phyloP scores from a whole-genome alignment of 2,797 vertebrate species.

The Gymnodraco acuticeps region DNA sequence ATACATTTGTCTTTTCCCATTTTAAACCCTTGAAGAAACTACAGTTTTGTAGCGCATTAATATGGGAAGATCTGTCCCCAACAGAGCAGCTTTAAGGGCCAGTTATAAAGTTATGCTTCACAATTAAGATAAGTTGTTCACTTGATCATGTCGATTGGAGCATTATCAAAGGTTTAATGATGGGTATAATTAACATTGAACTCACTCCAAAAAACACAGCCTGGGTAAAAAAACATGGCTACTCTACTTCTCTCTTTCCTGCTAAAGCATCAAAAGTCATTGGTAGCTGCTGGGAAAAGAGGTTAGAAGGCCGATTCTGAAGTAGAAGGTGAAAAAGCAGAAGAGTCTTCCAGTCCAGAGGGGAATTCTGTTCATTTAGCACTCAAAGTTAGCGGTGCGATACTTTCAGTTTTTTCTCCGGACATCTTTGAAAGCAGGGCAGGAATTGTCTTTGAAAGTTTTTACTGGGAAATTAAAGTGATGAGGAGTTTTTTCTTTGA shows the following conservation, averaged over 20 bases:
- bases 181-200: slow-evolving; percentile 69
- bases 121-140: slow-evolving; percentile 41
- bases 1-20: too few relatives aligned
- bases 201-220: slow-evolving; percentile 28
- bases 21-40: too few relatives aligned
- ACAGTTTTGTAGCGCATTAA: slow-evolving; percentile 22
- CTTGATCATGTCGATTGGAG: slow-evolving; percentile 49
- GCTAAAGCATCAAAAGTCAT: slow-evolving; percentile 39
- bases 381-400: slow-evolving; percentile 32
- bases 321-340: slow-evolving; percentile 16
- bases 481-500: slow-evolving; percentile 36
- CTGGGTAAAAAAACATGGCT: slow-evolving; percentile 18
- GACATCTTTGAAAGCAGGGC: slow-evolving; percentile 39
- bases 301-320: slow-evolving; percentile 45
- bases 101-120: slow-evolving; percentile 35
- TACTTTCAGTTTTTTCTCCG: slow-evolving; percentile 34
- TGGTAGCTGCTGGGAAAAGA: slow-evolving; percentile 28
- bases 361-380: slow-evolving; percentile 43
- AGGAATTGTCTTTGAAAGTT: slow-evolving; percentile 39
- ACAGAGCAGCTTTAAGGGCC: slow-evolving; percentile 32
- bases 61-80: slow-evolving; percentile 36
- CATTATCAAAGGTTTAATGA: slow-evolving; percentile 70
- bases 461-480: slow-evolving; percentile 40
- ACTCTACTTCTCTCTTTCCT: neutral
- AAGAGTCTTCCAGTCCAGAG: slow-evolving; percentile 26